Evolutionary conservation across 2,797 vertebrate genomes (phyloP), one percentile per base, ranked within the genome.

Genomic region (Anas flavirostris): DNA sequence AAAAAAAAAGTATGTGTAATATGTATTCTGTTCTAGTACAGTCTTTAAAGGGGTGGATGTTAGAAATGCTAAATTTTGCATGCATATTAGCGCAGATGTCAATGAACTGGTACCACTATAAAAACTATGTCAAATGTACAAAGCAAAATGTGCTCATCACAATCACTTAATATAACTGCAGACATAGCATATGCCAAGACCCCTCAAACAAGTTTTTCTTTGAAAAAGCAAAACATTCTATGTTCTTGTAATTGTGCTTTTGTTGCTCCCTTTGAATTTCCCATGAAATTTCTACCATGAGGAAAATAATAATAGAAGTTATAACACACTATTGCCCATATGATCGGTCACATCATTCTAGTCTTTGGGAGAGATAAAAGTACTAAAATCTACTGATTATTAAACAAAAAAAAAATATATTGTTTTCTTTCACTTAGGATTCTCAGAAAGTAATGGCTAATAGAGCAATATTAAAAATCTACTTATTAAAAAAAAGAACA

Each of bases 391-490:
- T 67, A 50, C 74, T 80, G 46, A 66, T 83, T 94, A 35, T 70
- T 93, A 79, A 90, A 80, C 55, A 86, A 44, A 62, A 87, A 87
- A 87, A 62, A 86, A 89, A 86, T 69, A 52, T 4, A 68, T 80
- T 89, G 78, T 69, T 81, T 91, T 81, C 9, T 66, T 97, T 91
- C 81, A 91, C 78, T 95, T 90, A 82, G 31, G 26, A 55, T 88
- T 63, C 39, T 92, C 73, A 69, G 90, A 91, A 82, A 68, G 39
- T 69, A 87, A 69, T 53, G 91, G 48, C 33, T 91, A 93, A 80
- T 73, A 87, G 28, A 91, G 64, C 50, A 88, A 90, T 90, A 91
- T 92, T 84, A 78, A 78, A 31, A 37, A 53, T n/a, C 53, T 90
- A 77, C 82, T 80, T 53, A 78, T 13, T 56, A 46, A 87, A 66